Base-by-base conservation (phyloP, 2,113 vertebrate genomes). In the Alaudala cheleensis region DNA sequence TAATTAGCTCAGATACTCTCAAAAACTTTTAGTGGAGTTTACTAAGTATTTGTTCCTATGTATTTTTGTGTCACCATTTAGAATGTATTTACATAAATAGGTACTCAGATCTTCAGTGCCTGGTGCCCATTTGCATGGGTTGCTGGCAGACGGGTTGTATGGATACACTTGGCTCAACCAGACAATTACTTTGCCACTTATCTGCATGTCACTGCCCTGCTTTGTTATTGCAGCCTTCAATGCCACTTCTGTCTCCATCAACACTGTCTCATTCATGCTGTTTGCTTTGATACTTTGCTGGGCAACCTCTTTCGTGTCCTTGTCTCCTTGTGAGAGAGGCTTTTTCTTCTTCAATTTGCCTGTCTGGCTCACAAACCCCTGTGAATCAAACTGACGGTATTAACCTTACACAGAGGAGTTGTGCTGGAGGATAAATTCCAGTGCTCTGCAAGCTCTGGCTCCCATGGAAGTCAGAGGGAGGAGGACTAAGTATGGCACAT, bases 211-310 rank as follows among this genome's bases (percentile, higher is more conserved):
- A 88, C 90, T 94, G 90, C 86, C 80, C 82, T 3, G 29, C 93
- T 96, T 96, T 97, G 93, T 94, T 90, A 90, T 64, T 92, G 76
- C 92, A 94, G 94, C 88, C 76, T 81, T 97, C 95, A 97, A 93
- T 96, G 92, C 92, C 80, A 95, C 93, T 96, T 97, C 94, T 97
- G 96, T 96, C 93, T 96, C 83, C 92, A 86, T 96, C 95, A 86
- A 96, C 95, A 95, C 95, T 96, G 93, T 95, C 61, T 83, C 82
- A 90, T 97, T 96, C 94, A 93, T 96, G 88, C 79, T 93, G 34
- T 86, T 94, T 95, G 79, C 95, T 96, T 78, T 96, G 93, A 96
- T 96, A 90, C 88, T 96, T 95, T 90, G 82, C 86, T 92, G 94
- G 88, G 82, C 85, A 96, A 83, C 80, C 40, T 95, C 60, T 83